Evolutionary conservation across 2,113 vertebrate species (phyloP).

Genomic region (Melanostigma gelatinosum): DNA sequence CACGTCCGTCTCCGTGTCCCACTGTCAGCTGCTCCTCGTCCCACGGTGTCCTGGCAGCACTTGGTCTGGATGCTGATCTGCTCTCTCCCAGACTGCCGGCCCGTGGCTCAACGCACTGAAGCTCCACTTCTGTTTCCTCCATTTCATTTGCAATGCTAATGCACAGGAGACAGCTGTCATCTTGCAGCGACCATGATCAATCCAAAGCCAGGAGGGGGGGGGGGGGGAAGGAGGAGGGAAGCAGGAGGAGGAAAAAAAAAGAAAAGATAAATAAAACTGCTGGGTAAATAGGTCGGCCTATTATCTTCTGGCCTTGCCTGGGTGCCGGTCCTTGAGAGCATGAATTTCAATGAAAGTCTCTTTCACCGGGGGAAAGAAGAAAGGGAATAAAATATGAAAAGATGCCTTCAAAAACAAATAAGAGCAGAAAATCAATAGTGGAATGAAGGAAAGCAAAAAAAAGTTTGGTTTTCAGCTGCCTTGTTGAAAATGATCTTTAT

Average conservation of each 20-base stretch:
- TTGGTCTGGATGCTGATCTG: background rate
- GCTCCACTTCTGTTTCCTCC: conserved; percentile 58
- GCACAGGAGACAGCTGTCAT: conserved; percentile 80
- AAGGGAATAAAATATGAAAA: conserved; percentile 55
- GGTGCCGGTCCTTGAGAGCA: conserved; percentile 74
- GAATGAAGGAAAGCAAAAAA: conserved; percentile 53
- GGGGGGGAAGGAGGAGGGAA: background rate
- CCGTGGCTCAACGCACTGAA: conserved; percentile 35
- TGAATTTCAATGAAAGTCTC: conserved; percentile 81
- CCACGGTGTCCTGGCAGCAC: conserved; percentile 21
- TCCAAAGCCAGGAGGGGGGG: conserved; percentile 49
- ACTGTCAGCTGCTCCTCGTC: conserved; percentile 33
- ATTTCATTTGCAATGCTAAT: conserved; percentile 85
- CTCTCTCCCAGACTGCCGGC: conserved; percentile 29
- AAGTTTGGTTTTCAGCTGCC: conserved; percentile 57
- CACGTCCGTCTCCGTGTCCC: background rate
- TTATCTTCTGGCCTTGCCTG: conserved; percentile 80
- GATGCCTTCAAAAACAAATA: conserved; percentile 60
- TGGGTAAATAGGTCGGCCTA: conserved; percentile 81
- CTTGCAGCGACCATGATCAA: conserved; percentile 68
- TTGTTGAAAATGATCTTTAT: conserved; percentile 51
- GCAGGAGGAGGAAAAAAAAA: background rate
- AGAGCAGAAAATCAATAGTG: conserved; percentile 57
- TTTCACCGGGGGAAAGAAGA: conserved; percentile 51
- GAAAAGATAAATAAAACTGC: conserved; percentile 75